Percentiles rank a stretch among this genome's conserved stretches.
Evolutionary conservation across 2,797 vertebrate genomes (phyloP).

Genomic region (Pseudochirops cupreus): DNA sequence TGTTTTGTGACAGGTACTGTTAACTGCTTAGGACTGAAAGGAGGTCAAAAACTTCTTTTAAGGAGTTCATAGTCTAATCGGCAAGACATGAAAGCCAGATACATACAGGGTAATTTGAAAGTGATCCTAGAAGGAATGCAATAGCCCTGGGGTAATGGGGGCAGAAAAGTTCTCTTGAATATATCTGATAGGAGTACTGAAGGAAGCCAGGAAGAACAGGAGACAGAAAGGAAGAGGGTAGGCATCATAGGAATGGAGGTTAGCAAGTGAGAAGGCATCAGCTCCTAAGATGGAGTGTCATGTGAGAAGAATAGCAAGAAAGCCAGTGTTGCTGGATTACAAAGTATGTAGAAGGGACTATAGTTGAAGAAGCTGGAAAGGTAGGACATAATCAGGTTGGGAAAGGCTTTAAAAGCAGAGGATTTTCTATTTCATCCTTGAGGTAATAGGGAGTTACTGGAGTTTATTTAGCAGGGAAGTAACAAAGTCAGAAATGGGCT

Average conservation of each 20-base stretch:
- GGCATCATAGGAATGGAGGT: neutral
- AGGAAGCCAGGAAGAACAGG: neutral
- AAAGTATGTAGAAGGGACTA: neutral
- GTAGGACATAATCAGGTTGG: neutral
- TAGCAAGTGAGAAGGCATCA: neutral
- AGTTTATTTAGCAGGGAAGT: neutral
- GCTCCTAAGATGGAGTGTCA: neutral
- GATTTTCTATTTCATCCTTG: neutral
- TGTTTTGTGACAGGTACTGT: neutral
- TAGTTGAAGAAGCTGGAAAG: neutral
- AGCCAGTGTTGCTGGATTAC: neutral
- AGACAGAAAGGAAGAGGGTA: neutral
- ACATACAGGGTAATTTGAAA: neutral
- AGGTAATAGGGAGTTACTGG: neutral
- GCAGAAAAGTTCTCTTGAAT: neutral
- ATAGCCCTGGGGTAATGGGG: neutral
- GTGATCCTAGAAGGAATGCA: neutral
- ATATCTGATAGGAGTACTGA: neutral
- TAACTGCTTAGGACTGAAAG: neutral
- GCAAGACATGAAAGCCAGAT: neutral
- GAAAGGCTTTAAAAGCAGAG: neutral
- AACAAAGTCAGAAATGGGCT: neutral
- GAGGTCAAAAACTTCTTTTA: neutral
- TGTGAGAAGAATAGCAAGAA: neutral
- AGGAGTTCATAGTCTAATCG: neutral